Percentiles rank a stretch among this genome's conserved stretches.
These are phyloP conservation scores for Aphidius colemani DNA, from an alignment of 2,888 invertebrate species.

Conservation along the genomic window DNA sequence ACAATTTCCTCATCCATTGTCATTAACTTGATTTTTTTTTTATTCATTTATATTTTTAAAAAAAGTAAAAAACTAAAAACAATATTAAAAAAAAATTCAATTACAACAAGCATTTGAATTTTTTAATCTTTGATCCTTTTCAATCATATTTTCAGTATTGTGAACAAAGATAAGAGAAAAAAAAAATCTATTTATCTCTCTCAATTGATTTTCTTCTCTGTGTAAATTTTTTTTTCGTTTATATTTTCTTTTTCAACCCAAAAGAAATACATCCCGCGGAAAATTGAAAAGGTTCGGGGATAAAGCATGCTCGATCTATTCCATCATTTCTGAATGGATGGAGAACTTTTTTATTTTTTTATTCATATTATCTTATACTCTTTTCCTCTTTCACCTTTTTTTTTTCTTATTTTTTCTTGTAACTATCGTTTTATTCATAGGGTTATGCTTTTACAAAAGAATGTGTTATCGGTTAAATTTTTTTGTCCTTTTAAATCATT, in stretches of 20 bases:
- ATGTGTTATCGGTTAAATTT: constrained; percentile 11
- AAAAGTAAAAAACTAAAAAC: constrained; percentile 1
- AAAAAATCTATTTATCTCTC: not conserved
- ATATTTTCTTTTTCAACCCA: constrained; percentile 1
- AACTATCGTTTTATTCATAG: constrained; percentile 36
- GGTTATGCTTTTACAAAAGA: constrained; percentile 35
- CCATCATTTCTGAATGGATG: constrained; percentile 13
- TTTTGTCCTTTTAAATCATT: no score
- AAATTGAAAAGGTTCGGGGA: constrained; percentile 29
- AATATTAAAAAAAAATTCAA: constrained; percentile 11
- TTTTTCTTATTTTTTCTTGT: constrained; percentile 21
- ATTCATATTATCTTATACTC: not conserved
- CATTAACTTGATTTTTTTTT: not conserved
- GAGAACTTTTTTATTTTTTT: constrained; percentile 5
- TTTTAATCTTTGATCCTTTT: constrained; percentile 8
- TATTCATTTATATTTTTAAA: not conserved
- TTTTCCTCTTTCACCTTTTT: not conserved
- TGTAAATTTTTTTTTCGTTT: not conserved
- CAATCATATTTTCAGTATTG: no score
- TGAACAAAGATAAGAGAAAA: not conserved
- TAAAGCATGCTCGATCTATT: constrained; percentile 23
- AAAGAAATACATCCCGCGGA: constrained; percentile 20
- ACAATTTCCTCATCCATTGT: no score
- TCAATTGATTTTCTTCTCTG: not conserved
- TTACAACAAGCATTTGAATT: not conserved